These are phyloP conservation scores for Novumbra hubbsi DNA, from an alignment of 2,797 vertebrate genomes.

Conservation along the genomic window DNA sequence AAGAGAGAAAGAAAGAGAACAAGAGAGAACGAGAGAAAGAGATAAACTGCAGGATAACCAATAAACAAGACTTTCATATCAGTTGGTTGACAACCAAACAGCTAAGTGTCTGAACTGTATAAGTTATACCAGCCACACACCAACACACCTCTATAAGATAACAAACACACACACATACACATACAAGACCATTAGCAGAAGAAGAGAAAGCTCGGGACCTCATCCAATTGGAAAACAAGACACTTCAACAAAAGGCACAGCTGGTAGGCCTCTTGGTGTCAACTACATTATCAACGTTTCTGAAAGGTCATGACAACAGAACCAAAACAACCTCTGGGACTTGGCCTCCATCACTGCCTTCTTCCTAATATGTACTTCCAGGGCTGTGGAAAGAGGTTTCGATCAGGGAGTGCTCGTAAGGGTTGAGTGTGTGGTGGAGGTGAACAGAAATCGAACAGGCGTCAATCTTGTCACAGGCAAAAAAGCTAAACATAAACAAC, in stretches of 20 bases:
- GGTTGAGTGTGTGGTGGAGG: too few relatives aligned
- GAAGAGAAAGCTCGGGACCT: conserved; percentile 39
- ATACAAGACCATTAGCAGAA: background rate
- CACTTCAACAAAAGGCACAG: conserved; percentile 28
- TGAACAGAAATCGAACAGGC: too few relatives aligned
- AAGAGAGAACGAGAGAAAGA: background rate
- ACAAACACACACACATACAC: background rate
- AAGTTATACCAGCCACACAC: background rate
- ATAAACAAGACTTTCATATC: conserved; percentile 42
- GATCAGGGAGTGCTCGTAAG: too few relatives aligned
- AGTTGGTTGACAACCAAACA: conserved; percentile 31
- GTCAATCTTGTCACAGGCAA: too few relatives aligned
- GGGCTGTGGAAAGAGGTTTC: background rate
- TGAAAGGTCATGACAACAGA: conserved; percentile 43
- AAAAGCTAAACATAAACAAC: too few relatives aligned
- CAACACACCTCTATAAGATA: background rate
- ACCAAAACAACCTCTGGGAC: conserved; percentile 33
- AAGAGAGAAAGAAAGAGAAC: background rate
- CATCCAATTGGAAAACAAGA: conserved; percentile 37
- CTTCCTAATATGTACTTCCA: background rate
- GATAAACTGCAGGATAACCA: conserved; percentile 43
- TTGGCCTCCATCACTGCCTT: conserved; percentile 8
- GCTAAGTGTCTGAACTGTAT: background rate
- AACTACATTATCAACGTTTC: conserved; percentile 50
- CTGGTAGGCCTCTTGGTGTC: conserved; percentile 48